Evolutionary conservation across 2,797 vertebrate genomes (phyloP).

Genomic region (Leptodactylus fallax): DNA sequence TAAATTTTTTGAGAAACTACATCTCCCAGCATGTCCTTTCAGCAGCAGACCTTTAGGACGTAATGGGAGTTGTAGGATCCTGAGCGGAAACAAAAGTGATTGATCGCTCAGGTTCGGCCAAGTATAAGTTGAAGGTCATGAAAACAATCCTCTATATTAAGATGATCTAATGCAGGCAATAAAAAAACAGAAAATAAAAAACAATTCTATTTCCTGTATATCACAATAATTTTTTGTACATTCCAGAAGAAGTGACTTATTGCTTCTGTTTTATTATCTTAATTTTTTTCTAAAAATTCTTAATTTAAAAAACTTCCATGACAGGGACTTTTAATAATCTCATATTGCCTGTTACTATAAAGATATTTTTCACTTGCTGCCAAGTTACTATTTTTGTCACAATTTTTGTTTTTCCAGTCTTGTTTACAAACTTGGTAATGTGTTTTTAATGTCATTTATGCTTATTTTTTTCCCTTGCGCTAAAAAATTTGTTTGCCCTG

Average conservation of each 20-base stretch:
- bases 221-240: background rate
- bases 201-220: no score
- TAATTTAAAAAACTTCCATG: background rate
- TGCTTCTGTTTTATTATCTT: background rate
- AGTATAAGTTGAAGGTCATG: background rate
- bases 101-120: no score
- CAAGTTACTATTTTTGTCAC: conserved; percentile 4
- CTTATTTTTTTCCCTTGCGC: background rate
- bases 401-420: background rate
- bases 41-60: no score
- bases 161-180: background rate
- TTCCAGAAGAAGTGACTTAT: background rate
- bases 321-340: background rate
- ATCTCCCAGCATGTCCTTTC: no score
- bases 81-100: no score
- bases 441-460: conserved; percentile 24
- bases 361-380: background rate
- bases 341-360: background rate
- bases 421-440: conserved; percentile 1
- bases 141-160: background rate
- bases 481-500: background rate
- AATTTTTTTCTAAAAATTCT: background rate
- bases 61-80: no score
- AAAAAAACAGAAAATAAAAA: no score
- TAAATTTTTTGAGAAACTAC: no score